Percentiles rank a stretch among this genome's conserved stretches.
Conservation (phyloP, 1,140 invertebrate species). For the Drosophila tristis region DNA sequence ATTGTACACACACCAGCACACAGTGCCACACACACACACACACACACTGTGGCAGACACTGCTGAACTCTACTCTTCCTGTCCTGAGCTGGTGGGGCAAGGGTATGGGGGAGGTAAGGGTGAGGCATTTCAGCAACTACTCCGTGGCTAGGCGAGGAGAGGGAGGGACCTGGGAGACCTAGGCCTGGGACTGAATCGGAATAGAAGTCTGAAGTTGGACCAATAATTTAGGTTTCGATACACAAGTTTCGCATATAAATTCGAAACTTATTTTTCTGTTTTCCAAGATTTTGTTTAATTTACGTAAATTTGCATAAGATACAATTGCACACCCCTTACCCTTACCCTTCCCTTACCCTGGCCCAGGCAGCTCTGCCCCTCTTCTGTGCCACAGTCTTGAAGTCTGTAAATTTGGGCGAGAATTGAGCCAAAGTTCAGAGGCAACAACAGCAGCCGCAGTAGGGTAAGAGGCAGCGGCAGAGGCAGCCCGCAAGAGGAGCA, state of each 20-base stretch:
- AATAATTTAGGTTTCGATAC: slow-evolving; percentile 76
- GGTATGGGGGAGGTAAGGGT: neutral
- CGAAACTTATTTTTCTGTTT: slow-evolving; percentile 81
- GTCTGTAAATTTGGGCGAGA: slow-evolving; percentile 77
- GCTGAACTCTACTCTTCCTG: no score
- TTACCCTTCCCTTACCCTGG: neutral
- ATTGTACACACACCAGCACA: slow-evolving; percentile 63
- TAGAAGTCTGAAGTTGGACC: slow-evolving; percentile 32
- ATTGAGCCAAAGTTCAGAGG: slow-evolving; percentile 75
- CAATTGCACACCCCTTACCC: slow-evolving; percentile 47
- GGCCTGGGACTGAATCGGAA: slow-evolving; percentile 28
- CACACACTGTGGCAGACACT: slow-evolving; percentile 1
- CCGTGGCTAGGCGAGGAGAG: neutral
- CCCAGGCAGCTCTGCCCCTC: neutral
- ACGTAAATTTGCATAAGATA: slow-evolving; percentile 81
- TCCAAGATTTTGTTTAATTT: slow-evolving; percentile 81
- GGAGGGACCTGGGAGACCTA: slow-evolving; percentile 39
- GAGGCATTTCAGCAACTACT: slow-evolving; percentile 50
- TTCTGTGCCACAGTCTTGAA: slow-evolving; percentile 22
- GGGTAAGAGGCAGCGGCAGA: slow-evolving; percentile 17
- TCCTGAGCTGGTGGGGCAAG: no score
- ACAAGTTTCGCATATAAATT: slow-evolving; percentile 69
- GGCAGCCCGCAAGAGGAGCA: slow-evolving; percentile 6
- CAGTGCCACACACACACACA: slow-evolving; percentile 14
- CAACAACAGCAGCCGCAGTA: slow-evolving; percentile 22